These are phyloP conservation scores for Thunnus albacares DNA, from an alignment of 2,797 vertebrate species.

Conservation along the genomic window DNA sequence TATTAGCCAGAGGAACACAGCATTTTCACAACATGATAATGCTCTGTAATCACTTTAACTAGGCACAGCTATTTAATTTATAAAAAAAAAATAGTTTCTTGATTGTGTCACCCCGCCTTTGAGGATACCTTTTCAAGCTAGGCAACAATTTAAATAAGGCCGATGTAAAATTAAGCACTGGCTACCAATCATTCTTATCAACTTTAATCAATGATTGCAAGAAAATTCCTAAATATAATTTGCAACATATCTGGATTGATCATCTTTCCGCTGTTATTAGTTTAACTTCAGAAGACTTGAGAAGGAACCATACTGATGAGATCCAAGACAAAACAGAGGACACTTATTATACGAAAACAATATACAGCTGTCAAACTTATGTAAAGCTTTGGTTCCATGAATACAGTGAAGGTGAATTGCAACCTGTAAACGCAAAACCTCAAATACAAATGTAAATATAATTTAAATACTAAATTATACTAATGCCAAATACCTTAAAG, in stretches of 20 bases:
- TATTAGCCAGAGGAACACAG: not conserved
- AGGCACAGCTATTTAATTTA: not conserved
- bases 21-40: not conserved
- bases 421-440: constrained; percentile 5
- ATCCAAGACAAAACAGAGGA: constrained; percentile 62
- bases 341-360: constrained; percentile 53
- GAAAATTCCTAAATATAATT: constrained; percentile 27
- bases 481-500: constrained; percentile 2
- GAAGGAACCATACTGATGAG: constrained; percentile 86
- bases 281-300: constrained; percentile 81
- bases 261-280: constrained; percentile 79
- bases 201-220: constrained; percentile 33
- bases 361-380: constrained; percentile 41
- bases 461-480: not conserved
- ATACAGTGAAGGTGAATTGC: not conserved
- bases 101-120: not conserved
- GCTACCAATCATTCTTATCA: constrained; percentile 23
- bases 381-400: constrained; percentile 48
- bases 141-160: constrained; percentile 21
- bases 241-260: constrained; percentile 54
- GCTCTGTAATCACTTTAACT: constrained; percentile 6
- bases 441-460: not conserved
- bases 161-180: constrained; percentile 7
- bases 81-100: not conserved
- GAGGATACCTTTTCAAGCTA: not conserved